Evolutionary conservation across 2,888 invertebrate genomes (phyloP).

Genomic region (Agonopterix subpropinquella): DNA sequence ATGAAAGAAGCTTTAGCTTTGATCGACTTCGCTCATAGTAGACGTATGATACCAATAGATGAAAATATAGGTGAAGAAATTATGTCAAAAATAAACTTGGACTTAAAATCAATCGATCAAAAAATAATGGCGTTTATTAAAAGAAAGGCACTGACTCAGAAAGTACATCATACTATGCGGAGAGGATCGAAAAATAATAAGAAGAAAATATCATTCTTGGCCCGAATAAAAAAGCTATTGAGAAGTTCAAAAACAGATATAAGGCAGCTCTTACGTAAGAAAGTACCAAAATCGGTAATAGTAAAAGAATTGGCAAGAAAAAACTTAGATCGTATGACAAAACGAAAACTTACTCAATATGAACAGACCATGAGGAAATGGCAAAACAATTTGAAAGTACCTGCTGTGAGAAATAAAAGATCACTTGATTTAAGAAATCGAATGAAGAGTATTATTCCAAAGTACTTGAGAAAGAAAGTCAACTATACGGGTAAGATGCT

Average conservation of each 20-base stretch:
- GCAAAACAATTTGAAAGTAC: constrained; percentile 38
- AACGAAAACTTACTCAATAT: constrained; percentile 30
- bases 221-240: no score
- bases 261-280: constrained; percentile 25
- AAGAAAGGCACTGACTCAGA: neutral
- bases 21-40: constrained; percentile 30
- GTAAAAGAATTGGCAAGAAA: constrained; percentile 34
- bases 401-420: constrained; percentile 29
- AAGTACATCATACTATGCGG: no score
- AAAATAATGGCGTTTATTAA: neutral
- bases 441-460: constrained; percentile 51
- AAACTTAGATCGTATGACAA: constrained; percentile 29
- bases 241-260: constrained; percentile 38
- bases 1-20: constrained; percentile 33
- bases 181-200: no score
- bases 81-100: neutral
- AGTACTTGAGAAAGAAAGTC: constrained; percentile 44
- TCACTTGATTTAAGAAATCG: constrained; percentile 22
- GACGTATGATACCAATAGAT: constrained; percentile 31
- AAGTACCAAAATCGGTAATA: constrained; percentile 33
- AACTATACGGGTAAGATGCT: no score
- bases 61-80: constrained; percentile 10
- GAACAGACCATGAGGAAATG: constrained; percentile 41
- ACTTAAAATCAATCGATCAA: neutral
- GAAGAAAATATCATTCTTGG: no score